Conservation (phyloP, 1,140 invertebrate species). For the Drosophila takahashii region DNA sequence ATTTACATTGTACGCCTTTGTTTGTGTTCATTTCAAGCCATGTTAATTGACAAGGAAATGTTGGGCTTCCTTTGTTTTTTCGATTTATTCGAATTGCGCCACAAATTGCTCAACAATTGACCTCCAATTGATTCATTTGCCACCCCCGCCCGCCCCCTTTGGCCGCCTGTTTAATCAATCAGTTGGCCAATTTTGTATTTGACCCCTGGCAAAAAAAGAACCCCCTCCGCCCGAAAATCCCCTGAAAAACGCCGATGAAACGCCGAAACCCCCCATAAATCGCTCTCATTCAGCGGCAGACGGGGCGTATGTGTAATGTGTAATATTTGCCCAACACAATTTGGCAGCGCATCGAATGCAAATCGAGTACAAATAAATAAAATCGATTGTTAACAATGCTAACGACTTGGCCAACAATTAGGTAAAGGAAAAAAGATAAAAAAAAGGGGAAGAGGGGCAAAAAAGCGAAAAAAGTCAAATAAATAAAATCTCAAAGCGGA, state of each 20-base stretch:
- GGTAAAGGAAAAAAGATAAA: constrained; percentile 7
- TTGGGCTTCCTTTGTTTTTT: constrained; percentile 22
- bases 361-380: constrained; percentile 43
- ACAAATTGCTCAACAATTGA: constrained; percentile 53
- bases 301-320: constrained; percentile 56
- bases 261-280: neutral
- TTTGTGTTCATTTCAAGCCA: constrained; percentile 3
- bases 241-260: no score
- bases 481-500: constrained; percentile 44
- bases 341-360: constrained; percentile 49
- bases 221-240: neutral
- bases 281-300: constrained; percentile 12
- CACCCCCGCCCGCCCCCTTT: neutral
- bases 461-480: constrained; percentile 9
- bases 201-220: constrained; percentile 16
- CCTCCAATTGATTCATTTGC: constrained; percentile 47
- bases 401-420: constrained; percentile 49
- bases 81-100: constrained; percentile 45
- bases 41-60: constrained; percentile 45
- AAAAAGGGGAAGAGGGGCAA: no score
- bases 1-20: neutral
- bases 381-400: constrained; percentile 49
- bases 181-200: constrained; percentile 38
- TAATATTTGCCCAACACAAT: constrained; percentile 54
- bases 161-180: constrained; percentile 35